Evolutionary conservation across 1,140 invertebrate genomes (phyloP), one percentile per base, ranked within the genome.

Genomic region (Leptinotarsa lineolata): DNA sequence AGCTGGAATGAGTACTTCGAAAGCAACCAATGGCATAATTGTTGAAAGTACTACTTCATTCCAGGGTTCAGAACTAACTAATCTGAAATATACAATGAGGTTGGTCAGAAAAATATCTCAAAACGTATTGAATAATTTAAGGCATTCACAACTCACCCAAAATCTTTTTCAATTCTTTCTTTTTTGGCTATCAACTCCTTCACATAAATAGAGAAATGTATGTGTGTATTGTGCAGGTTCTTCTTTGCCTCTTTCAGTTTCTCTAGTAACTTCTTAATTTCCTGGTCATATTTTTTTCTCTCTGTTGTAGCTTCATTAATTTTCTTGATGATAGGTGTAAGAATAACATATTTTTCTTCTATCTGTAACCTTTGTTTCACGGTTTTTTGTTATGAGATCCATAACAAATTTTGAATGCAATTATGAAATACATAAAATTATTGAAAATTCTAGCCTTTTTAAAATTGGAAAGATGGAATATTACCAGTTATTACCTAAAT

Each of bases 281-380:
- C 73, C 30, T 78, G 58, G 44, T 83, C 79, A n/a, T 79, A 77
- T 46, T 80, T 77, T 64, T 80, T 81, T 64, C 81, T 75, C 70
- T 79, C 79, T 66, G 74, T 78, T 64, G 76, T 79, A 8, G 80
- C 76, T 60, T 78, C 76, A 16, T 80, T 79, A 30, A 84, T 77
- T 78, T 79, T 81, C 76, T 78, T 77, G 70, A 84, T 72, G 22
- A 84, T 71, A n/a, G 82, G 81, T 44, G 77, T 77, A 72, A 84
- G 77, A n/a, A 72, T 75, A 73, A 77, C 77, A 79, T 84, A 84
- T 79, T 81, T 83, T 75, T 80, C 82, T 77, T 83, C 79, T 63
- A 82, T 81, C 80, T 84, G 83, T 74, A 81, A 83, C 78, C 83
- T 84, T 82, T 81, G 70, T 74, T 71, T 44, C 67, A 73, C 11